Evolutionary conservation across 2,797 vertebrate species (phyloP), one percentile per base, ranked within the genome.

Genomic region (Xenentodon cancila): DNA sequence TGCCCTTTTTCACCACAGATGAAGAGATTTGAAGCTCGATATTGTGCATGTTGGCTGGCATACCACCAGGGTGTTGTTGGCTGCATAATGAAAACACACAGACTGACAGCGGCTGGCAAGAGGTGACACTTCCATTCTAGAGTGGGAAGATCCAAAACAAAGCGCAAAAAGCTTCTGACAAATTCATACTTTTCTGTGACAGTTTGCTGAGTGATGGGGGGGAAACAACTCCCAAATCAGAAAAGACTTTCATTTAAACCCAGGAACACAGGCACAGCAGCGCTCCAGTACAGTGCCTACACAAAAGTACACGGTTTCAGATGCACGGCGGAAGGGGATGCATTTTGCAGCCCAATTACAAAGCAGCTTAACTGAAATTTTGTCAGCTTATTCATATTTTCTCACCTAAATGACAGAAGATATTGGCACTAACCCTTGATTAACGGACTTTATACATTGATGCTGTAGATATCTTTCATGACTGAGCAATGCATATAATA

Each of bases 11-110:
- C 83, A 80, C 83, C 84, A 86, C 81, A 84, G 82, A 89, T 86
- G 81, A 86, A 88, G 82, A 90, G 90, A 91, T 91, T 84, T 84
- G 70, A 80, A 80, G 86, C 86, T 84, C 53, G 81, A 88, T 87
- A 88, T 84, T 79, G 81, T 82, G 84, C 84, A 81, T 62, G 86
- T 86, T 84, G 84, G 75, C 81, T 81, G 79, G 82, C 87, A 86
- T 77, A 77, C 79, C 63, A 88, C 83, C 76, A 73, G 84, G 71
- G 85, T 88, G 90, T 81, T 91, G 84, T 89, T 88, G 82, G 84
- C 87, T 84, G 85, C 85, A 89, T 86, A 89, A 88, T 87, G 85
- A 90, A 87, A 87, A 87, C 88, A 89, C 86, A 89, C 88, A 89
- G 80, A 86, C 87, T 90, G 89, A 91, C 88, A 89, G 89, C 71